Percentiles rank a stretch among this genome's conserved stretches.
Conservation (phyloP, 1,140 invertebrate genomes). For the Saccostrea echinata region DNA sequence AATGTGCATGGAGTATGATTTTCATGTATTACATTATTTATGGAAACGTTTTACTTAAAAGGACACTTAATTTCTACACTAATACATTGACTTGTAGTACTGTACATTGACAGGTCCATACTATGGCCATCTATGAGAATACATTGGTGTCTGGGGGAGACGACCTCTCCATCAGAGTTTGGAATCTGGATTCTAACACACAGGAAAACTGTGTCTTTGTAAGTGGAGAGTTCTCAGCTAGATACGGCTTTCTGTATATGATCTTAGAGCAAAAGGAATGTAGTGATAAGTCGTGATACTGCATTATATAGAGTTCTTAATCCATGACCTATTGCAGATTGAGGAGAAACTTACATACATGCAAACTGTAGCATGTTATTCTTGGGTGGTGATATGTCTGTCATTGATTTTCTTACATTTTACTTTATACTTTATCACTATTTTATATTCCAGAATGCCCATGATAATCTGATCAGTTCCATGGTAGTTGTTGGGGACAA, state of each 20-base stretch:
- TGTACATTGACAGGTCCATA: background rate
- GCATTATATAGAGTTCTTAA: too few relatives aligned
- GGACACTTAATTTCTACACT: too few relatives aligned
- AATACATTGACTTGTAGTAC: background rate
- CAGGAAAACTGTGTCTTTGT: slow-evolving; percentile 64
- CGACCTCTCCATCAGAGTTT: slow-evolving; percentile 70
- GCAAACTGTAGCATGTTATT: too few relatives aligned
- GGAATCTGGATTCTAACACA: slow-evolving; percentile 66
- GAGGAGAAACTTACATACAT: too few relatives aligned
- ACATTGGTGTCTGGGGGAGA: slow-evolving; percentile 71
- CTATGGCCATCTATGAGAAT: slow-evolving; percentile 62
- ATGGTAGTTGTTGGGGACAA: slow-evolving; percentile 69
- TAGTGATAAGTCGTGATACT: too few relatives aligned
- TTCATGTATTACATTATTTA: background rate
- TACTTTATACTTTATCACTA: too few relatives aligned
- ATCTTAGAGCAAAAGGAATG: too few relatives aligned
- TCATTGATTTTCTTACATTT: too few relatives aligned
- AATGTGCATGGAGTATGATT: background rate
- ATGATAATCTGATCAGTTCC: slow-evolving; percentile 75
- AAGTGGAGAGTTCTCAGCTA: slow-evolving; percentile 19
- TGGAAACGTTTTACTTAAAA: too few relatives aligned
- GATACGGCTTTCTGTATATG: background rate
- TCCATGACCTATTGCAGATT: too few relatives aligned
- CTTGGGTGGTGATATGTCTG: too few relatives aligned
- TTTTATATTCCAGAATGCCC: slow-evolving; percentile 71